A percentile compares a stretch with the other conserved stretches of the same genome.
Conservation (phyloP, 2,113 vertebrate genomes). For the Catharus fuscescens region DNA sequence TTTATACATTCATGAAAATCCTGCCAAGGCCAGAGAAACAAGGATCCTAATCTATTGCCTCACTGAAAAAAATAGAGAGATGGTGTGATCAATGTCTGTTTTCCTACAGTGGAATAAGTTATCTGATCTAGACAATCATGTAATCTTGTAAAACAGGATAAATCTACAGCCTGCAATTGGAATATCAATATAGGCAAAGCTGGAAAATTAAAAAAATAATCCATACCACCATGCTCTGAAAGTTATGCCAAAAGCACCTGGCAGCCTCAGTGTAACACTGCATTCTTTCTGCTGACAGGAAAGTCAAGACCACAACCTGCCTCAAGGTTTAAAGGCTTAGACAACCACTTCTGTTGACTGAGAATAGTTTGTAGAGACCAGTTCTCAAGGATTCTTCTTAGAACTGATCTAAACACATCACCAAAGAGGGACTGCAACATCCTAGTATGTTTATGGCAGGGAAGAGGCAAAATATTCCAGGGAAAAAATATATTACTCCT, state of each 20-base stretch:
- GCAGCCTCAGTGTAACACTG: neutral
- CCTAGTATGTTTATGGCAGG: accelerated
- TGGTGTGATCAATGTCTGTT: neutral
- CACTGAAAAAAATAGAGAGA: neutral
- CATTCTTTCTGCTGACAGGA: neutral
- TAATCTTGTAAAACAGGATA: neutral
- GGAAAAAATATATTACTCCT: neutral
- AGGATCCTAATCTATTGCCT: neutral
- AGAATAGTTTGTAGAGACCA: neutral
- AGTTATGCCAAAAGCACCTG: neutral
- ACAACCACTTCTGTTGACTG: neutral
- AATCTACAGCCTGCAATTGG: neutral
- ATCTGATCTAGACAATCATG: neutral
- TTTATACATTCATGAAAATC: neutral
- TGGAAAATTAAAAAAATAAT: neutral
- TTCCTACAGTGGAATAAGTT: neutral
- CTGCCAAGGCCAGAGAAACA: neutral
- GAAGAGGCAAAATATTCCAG: neutral
- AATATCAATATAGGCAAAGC: neutral
- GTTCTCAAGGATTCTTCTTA: neutral
- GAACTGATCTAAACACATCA: neutral
- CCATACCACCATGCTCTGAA: neutral
- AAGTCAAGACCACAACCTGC: neutral
- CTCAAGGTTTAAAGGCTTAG: neutral
- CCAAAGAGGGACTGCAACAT: neutral